phyloP scores from a whole-genome alignment of 2,797 vertebrate species.

The Amblyopsis hoosieri region DNA sequence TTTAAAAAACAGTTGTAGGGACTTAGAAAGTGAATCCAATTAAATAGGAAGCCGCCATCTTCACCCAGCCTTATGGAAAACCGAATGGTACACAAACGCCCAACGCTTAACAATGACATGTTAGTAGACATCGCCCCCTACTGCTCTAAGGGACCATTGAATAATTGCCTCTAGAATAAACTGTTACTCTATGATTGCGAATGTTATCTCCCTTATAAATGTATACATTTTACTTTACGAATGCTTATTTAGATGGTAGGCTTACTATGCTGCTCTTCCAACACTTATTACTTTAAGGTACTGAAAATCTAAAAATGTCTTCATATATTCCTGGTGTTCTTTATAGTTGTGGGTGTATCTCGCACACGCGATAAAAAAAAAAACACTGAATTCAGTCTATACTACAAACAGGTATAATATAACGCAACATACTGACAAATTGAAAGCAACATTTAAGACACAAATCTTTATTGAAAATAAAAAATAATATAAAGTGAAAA shows the following conservation, averaged over 20 bases:
- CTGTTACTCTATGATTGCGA: background rate
- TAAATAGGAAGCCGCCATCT: conserved; percentile 80
- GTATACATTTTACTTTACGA: no score
- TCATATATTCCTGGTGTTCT: no score
- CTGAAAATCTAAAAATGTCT: no score
- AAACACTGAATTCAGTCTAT: no score
- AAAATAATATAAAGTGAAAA: conserved; percentile 14
- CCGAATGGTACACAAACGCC: conserved; percentile 36
- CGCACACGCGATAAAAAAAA: no score
- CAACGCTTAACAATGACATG: conserved; percentile 20
- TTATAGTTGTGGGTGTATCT: no score
- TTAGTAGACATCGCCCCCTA: conserved; percentile 44
- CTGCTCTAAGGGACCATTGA: background rate
- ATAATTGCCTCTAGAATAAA: background rate
- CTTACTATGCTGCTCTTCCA: no score
- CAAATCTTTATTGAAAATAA: conserved; percentile 46
- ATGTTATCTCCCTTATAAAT: no score
- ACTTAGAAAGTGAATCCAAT: conserved; percentile 31
- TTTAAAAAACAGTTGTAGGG: conserved; percentile 36
- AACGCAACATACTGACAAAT: background rate
- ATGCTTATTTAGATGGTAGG: no score
- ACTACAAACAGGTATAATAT: no score
- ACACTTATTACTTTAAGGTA: no score
- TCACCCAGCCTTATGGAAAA: conserved; percentile 59
- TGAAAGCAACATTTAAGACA: conserved; percentile 4